These are phyloP conservation scores for Penaeus chinensis DNA, from an alignment of 1,140 invertebrate genomes.

Conservation along the genomic window DNA sequence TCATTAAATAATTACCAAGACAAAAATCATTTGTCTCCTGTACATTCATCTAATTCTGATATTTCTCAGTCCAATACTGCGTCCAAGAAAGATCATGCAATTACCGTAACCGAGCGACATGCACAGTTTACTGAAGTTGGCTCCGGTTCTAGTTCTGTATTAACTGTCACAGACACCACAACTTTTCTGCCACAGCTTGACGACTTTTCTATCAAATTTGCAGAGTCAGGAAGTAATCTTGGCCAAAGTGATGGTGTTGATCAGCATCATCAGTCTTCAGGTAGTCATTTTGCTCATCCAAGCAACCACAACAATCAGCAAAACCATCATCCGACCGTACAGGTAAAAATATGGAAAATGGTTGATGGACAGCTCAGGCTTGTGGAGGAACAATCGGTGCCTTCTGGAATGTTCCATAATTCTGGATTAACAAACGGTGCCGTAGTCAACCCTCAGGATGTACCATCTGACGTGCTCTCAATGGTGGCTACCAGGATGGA, in stretches of 20 bases:
- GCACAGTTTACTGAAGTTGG: background rate
- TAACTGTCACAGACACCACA: background rate
- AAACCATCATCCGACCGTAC: background rate
- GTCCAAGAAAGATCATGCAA: background rate
- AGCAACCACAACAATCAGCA: background rate
- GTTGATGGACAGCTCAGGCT: constrained; percentile 11
- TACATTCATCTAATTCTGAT: no score
- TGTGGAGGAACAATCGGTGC: constrained; percentile 7
- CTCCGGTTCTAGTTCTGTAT: background rate
- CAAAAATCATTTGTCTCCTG: no score
- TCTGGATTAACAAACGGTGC: constrained; percentile 6
- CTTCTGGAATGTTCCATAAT: background rate
- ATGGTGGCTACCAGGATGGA: background rate
- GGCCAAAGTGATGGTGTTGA: no score
- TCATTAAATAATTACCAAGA: no score
- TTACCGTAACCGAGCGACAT: background rate
- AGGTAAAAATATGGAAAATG: constrained; percentile 25
- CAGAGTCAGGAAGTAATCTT: background rate
- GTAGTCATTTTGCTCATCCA: background rate
- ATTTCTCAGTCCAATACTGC: no score
- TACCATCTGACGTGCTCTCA: constrained; percentile 8
- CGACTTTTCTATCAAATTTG: constrained; percentile 22
- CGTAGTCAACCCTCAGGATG: constrained; percentile 4
- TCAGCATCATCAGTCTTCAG: background rate
- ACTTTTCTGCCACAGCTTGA: background rate